Base-by-base conservation (phyloP, 2,888 invertebrate species). In the Tryphoninae sp. region DNA sequence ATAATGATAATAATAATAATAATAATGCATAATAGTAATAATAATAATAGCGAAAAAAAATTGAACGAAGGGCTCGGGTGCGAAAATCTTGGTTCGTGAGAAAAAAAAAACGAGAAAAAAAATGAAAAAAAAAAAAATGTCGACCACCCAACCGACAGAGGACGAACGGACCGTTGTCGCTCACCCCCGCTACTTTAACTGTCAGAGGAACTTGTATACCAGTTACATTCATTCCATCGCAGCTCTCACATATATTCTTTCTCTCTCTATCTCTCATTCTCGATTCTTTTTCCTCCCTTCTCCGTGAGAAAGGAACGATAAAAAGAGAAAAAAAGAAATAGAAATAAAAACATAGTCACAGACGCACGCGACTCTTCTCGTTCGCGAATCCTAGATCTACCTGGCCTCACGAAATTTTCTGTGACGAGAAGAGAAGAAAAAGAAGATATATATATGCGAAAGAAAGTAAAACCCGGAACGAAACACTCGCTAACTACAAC, bases 161-260 rank as follows among this genome's bases (percentile, higher is more conserved):
- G 86, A 86, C 83, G 84, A 81, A 85, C 80, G 83, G 84, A 83
- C 86, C 87, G 78, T 80, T 80, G 84, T 88, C 87, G 85, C 88
- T 89, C 86, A 84, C 85, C 88, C 88, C 88, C 86, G 87, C 87
- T 89, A 87, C 86, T 87, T 86, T 89, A 88, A 90, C 90, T 89
- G 89, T 90, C 89, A 89, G 94, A 95, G 95, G 95, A 95, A 95
- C 95, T 95, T 95, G 95, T 95, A 95, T 95, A 95, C 95, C 95
- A 94, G 89, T 89, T 87, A 87, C 88, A 90, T 90, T 88, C 88
- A 87, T 87, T 87, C 84, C 85, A 79, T 78, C 81, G 78, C 58
- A 79, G 83, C 84, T 77, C 84, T 75, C 71, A 81, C 76, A 73
- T 77, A 58, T 68, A 80, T 74, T 86, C 76, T 84, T 71, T 78